phyloP scores from a whole-genome alignment of 2,888 invertebrate genomes.

The Rambutsinella grinnellia region DNA sequence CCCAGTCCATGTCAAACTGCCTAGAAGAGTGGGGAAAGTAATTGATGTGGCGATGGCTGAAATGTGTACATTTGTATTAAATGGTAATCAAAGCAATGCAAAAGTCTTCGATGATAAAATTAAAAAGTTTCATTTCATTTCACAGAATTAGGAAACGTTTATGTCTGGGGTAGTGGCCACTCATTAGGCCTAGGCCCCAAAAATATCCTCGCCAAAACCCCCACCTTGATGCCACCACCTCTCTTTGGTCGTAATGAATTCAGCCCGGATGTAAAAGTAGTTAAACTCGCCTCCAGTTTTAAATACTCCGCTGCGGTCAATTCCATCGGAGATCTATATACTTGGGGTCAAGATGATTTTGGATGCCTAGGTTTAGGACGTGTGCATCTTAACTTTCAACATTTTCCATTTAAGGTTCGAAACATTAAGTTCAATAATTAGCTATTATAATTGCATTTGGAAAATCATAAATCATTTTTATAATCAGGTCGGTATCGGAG shows the following conservation, averaged over 20 bases:
- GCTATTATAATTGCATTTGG: conserved; percentile 9
- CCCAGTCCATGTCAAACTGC: conserved; percentile 77
- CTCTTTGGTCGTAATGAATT: conserved; percentile 91
- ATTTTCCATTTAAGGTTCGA: conserved; percentile 58
- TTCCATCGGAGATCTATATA: conserved; percentile 85
- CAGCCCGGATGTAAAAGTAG: conserved; percentile 78
- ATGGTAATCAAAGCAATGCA: conserved; percentile 73
- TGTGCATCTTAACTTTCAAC: conserved; percentile 40
- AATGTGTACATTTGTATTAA: conserved; percentile 85
- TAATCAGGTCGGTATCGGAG: conserved; percentile 82
- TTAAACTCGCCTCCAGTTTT: conserved; percentile 79
- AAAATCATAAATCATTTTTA: no score
- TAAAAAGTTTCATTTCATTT: background rate
- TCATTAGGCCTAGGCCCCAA: conserved; percentile 90
- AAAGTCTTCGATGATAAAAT: background rate
- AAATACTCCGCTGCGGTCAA: conserved; percentile 86
- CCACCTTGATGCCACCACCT: conserved; percentile 81
- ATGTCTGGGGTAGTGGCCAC: conserved; percentile 93
- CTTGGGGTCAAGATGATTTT: conserved; percentile 91
- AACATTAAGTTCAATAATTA: background rate
- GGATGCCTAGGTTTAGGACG: conserved; percentile 88
- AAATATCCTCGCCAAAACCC: conserved; percentile 76
- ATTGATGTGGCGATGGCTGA: conserved; percentile 87
- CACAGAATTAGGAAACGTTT: conserved; percentile 85
- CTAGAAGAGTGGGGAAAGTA: conserved; percentile 80